Evolutionary conservation across 2,113 vertebrate genomes (phyloP), one percentile per base, ranked within the genome.

Genomic region (Eublepharis macularius): DNA sequence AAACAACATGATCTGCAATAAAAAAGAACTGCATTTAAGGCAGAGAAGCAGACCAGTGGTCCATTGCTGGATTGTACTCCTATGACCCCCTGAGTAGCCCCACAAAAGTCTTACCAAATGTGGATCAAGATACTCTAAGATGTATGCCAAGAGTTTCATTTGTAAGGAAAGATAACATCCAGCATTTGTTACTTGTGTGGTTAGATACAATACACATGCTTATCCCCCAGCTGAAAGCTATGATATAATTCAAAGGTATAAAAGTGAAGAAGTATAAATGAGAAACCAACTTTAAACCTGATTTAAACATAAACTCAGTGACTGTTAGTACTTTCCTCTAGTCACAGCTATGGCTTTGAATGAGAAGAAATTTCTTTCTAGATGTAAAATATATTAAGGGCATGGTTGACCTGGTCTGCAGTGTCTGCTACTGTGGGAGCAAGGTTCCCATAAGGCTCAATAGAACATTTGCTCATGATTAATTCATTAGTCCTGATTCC

Each of bases 1-100:
- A 99, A 79, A 99, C 98, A 86, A 99, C 98, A n/a, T 99, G 98
- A 96, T 99, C 98, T 99, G 93, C 87, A 49, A 96, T 39, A 73
- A 43, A 92, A 93, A 88, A 45, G 21, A 73, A 3, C 66, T 36
- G 36, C 66, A 39, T 76, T 76, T 54, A 47, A 79, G 21, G 2
- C 26, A 78, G n/a, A 32, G 6, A 74, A 47, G 14, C 36, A 32
- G 57, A 32, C 39, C 45, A 26, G 32, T 26, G 29, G 12, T 36
- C 32, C 39, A 32, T 7, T 45, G 8, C 39, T 51, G 26, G 51
- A 66, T 34, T 4, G 8, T 63, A 7, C 4, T 63, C 60, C 60
- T 29, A 63, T 21, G 14, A 3, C 2, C 34, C 47, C 26, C 39
- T 1, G 51, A 26, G 49, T 70, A 36, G 57, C 51, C 43, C 32